Conservation (phyloP, 2,888 invertebrate species). For the Metallyticus violacea region DNA sequence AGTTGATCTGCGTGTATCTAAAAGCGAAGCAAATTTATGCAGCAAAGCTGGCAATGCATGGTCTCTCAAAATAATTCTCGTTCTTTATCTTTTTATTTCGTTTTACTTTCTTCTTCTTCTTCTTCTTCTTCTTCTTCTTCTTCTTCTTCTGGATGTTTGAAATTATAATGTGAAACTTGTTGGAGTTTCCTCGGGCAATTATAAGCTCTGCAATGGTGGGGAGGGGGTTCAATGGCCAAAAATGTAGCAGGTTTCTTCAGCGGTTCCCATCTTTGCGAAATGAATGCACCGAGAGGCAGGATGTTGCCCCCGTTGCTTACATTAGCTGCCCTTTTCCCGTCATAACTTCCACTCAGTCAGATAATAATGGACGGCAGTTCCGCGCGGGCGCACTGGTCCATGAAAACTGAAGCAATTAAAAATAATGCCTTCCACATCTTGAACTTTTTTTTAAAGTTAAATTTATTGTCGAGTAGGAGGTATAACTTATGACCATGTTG, state of each 20-base stretch:
- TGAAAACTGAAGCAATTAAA: constrained; percentile 1
- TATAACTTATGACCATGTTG: neutral
- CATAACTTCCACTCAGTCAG: neutral
- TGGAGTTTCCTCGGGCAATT: neutral
- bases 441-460: neutral
- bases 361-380: neutral
- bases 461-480: neutral
- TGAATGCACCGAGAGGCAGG: neutral
- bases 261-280: neutral
- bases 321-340: neutral
- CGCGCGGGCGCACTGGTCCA: neutral
- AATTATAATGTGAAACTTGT: neutral
- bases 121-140: too few relatives aligned
- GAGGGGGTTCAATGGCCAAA: neutral
- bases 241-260: neutral
- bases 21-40: neutral
- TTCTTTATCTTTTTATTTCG: neutral
- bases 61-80: neutral
- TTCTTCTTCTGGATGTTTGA: neutral
- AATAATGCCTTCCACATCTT: neutral
- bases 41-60: neutral
- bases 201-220: neutral
- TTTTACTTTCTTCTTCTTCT: neutral
- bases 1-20: neutral
- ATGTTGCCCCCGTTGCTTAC: neutral